These are phyloP conservation scores for Halcyon senegalensis DNA, from an alignment of 2,113 vertebrate species.

Conservation along the genomic window DNA sequence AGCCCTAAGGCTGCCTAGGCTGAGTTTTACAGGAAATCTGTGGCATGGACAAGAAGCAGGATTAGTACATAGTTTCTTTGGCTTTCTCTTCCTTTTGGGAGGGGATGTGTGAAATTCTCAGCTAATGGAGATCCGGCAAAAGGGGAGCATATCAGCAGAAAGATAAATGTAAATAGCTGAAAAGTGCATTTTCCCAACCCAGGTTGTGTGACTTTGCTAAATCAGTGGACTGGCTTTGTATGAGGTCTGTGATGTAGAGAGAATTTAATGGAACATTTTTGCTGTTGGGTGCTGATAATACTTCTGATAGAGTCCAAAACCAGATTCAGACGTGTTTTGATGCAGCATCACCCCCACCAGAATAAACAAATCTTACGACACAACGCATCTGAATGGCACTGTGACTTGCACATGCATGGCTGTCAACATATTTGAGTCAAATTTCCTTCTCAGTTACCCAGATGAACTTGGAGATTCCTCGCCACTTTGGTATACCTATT, in stretches of 20 bases:
- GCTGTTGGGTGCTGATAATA: neutral
- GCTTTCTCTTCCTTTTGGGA: neutral
- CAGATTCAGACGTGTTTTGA: neutral
- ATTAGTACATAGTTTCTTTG: neutral
- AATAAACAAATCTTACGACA: conserved; percentile 4
- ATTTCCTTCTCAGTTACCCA: neutral
- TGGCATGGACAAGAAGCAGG: neutral
- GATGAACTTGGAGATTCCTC: neutral
- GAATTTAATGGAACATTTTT: neutral
- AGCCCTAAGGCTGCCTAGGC: neutral
- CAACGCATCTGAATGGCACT: neutral
- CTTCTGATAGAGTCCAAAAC: neutral
- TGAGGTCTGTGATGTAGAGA: neutral
- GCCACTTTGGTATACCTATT: neutral
- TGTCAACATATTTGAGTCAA: neutral
- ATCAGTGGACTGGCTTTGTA: neutral
- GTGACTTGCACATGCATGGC: neutral
- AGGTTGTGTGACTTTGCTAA: neutral
- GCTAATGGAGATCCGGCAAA: neutral
- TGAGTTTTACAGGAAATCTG: neutral
- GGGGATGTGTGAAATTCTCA: neutral
- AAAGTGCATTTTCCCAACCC: neutral
- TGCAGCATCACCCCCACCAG: neutral
- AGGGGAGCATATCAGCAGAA: neutral
- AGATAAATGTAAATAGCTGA: neutral